These are phyloP conservation scores for Plectropomus leopardus DNA, from an alignment of 2,113 vertebrate species.

Conservation along the genomic window DNA sequence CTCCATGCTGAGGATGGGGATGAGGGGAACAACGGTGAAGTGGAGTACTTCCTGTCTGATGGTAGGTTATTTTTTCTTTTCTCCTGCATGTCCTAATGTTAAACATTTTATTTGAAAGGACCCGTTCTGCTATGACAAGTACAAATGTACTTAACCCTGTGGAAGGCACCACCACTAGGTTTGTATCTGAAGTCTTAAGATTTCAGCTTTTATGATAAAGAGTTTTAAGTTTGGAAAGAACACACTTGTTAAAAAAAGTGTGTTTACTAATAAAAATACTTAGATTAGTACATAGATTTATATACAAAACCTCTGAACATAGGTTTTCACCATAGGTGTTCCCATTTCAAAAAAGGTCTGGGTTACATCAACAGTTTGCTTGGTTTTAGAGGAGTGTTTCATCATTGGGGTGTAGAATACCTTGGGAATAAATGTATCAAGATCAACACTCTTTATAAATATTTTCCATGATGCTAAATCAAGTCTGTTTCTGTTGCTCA, in stretches of 20 bases:
- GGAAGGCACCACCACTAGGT: neutral
- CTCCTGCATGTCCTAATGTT: neutral
- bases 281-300: neutral
- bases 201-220: neutral
- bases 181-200: neutral
- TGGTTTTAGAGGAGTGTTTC: neutral
- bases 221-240: neutral
- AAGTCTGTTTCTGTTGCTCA: neutral
- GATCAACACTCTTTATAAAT: neutral
- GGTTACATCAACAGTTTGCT: neutral
- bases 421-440: neutral
- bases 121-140: neutral
- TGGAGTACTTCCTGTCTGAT: constrained; percentile 92
- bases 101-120: neutral
- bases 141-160: neutral
- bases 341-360: neutral
- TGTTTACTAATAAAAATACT: neutral
- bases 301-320: neutral
- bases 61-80: constrained; percentile 77
- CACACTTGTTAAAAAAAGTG: neutral
- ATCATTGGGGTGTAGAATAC: neutral
- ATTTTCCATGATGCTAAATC: neutral
- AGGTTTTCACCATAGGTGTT: neutral
- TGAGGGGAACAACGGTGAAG: constrained; percentile 88
- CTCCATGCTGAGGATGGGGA: constrained; percentile 89